phyloP scores from a whole-genome alignment of 1,140 invertebrate species.

The Ephestia elutella region DNA sequence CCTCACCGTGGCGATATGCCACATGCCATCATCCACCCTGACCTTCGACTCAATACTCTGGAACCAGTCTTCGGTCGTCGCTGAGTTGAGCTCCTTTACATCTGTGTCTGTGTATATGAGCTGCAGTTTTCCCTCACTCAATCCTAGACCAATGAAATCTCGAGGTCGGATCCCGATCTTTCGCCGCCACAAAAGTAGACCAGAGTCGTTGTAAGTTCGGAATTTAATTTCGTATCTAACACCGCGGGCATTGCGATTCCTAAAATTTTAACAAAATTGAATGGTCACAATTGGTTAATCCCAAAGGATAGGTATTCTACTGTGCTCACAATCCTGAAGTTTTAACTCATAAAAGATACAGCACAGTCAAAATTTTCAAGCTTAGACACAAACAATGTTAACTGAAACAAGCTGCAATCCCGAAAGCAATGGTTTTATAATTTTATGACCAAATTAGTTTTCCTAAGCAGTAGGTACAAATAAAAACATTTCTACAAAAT shows the following conservation, averaged over 20 bases:
- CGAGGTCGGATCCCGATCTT: slow-evolving; percentile 67
- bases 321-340: too few species aligned
- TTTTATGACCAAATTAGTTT: too few species aligned
- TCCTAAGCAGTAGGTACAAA: too few species aligned
- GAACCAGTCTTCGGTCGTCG: slow-evolving; percentile 64
- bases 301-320: too few species aligned
- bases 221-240: slow-evolving; percentile 84
- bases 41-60: slow-evolving; percentile 72
- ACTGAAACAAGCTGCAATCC: too few species aligned
- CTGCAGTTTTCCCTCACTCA: slow-evolving; percentile 63
- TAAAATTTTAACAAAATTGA: slow-evolving; percentile 36
- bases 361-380: too few species aligned
- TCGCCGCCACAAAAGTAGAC: slow-evolving; percentile 80
- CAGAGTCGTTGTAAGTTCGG: slow-evolving; percentile 78
- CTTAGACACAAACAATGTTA: too few species aligned
- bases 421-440: too few species aligned
- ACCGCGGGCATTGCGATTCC: slow-evolving; percentile 78
- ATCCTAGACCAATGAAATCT: slow-evolving; percentile 69
- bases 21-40: slow-evolving; percentile 81
- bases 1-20: slow-evolving; percentile 81
- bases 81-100: slow-evolving; percentile 51
- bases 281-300: too few species aligned
- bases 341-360: too few species aligned
- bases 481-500: too few species aligned
- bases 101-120: slow-evolving; percentile 70